These are phyloP conservation scores for Melanophora roralis DNA, from an alignment of 2,888 invertebrate genomes.

Conservation along the genomic window DNA sequence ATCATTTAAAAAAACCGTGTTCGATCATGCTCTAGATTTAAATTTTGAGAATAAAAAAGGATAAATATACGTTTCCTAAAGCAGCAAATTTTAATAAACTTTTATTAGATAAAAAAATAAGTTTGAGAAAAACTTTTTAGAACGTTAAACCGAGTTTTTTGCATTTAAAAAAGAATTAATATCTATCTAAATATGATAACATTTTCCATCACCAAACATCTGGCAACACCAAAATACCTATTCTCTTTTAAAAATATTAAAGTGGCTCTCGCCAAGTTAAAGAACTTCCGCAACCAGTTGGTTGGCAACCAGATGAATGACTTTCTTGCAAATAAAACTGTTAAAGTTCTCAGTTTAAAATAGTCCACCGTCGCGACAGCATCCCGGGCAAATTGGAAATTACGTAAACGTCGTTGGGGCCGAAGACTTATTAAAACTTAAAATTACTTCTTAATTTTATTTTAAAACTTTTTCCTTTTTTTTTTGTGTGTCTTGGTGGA, in stretches of 20 bases:
- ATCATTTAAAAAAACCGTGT: too few species aligned
- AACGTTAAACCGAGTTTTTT: too few species aligned
- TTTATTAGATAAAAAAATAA: too few species aligned
- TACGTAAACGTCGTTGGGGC: constrained; percentile 58
- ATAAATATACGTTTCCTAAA: too few species aligned
- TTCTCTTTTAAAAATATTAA: not conserved
- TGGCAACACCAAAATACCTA: constrained; percentile 19
- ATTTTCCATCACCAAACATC: not conserved
- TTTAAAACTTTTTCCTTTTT: constrained; percentile 32
- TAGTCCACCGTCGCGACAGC: constrained; percentile 76
- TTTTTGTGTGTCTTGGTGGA: constrained; percentile 21
- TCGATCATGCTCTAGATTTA: constrained; percentile 19
- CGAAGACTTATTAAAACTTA: constrained; percentile 28
- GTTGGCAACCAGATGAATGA: constrained; percentile 57
- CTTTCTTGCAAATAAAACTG: constrained; percentile 63
- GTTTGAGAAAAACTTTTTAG: too few species aligned
- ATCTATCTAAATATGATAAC: too few species aligned
- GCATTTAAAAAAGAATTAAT: too few species aligned
- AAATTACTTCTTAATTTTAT: constrained; percentile 50
- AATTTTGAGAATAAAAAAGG: constrained; percentile 25
- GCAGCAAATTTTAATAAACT: too few species aligned
- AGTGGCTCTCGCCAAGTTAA: not conserved
- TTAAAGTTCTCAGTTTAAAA: constrained; percentile 73
- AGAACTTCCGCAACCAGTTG: constrained; percentile 39
- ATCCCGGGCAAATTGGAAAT: constrained; percentile 70